phyloP scores from a whole-genome alignment of 2,797 vertebrate genomes.

The Pantherophis vulpinus region DNA sequence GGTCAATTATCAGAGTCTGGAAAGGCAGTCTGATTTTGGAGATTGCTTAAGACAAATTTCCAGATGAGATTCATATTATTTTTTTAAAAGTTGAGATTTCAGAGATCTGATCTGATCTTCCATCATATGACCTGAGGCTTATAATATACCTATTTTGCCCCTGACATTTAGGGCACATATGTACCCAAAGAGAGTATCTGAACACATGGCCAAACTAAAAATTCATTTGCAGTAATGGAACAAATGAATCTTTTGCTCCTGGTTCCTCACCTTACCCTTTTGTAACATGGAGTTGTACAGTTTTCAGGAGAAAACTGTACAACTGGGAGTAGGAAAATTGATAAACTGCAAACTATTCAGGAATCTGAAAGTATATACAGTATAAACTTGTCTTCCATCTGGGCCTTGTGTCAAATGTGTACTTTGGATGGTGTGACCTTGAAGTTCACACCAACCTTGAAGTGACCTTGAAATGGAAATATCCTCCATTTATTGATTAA shows the following conservation, averaged over 20 bases:
- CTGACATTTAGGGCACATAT: not conserved
- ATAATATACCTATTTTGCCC: not conserved
- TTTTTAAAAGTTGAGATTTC: not conserved
- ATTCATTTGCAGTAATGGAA: not conserved
- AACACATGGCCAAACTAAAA: not conserved
- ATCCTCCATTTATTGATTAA: not conserved
- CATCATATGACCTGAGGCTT: not conserved
- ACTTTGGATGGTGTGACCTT: not conserved
- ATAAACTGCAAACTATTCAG: not conserved
- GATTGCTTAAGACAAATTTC: not conserved
- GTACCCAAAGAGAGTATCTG: not conserved
- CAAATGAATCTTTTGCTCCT: not conserved
- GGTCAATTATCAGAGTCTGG: not conserved
- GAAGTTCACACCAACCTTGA: not conserved
- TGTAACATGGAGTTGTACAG: too few species aligned
- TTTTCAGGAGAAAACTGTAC: not conserved
- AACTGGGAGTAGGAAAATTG: not conserved
- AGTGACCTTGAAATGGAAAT: not conserved
- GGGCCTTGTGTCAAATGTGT: not conserved
- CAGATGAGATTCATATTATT: not conserved
- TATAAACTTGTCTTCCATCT: not conserved
- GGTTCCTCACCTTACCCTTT: too few species aligned
- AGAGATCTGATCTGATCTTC: not conserved
- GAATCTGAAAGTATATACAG: not conserved
- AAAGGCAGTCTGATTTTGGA: not conserved